phyloP scores from a whole-genome alignment of 1,140 invertebrate species.

The Adelges cooleyi region DNA sequence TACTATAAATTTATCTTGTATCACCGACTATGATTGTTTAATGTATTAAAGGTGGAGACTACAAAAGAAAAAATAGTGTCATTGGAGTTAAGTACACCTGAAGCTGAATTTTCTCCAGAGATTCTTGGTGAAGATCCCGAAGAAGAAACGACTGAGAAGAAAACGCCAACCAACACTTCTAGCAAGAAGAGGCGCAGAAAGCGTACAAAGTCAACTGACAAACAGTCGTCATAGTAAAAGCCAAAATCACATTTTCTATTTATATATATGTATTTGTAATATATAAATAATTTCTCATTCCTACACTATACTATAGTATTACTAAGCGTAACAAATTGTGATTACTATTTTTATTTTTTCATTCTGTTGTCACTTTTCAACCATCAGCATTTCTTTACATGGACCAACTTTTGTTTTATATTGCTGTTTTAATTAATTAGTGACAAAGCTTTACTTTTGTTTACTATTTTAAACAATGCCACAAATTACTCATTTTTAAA shows the following conservation, averaged over 20 bases:
- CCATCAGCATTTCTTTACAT: neutral
- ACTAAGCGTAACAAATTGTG: conserved; percentile 26
- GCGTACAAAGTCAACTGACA: conserved; percentile 21
- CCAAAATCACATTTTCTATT: neutral
- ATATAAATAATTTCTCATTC: conserved; percentile 1
- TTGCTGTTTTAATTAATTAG: neutral
- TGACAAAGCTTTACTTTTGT: neutral
- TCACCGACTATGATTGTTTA: too few relatives aligned
- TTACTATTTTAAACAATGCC: neutral
- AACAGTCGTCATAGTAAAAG: neutral
- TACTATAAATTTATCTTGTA: too few relatives aligned
- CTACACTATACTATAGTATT: conserved; percentile 23
- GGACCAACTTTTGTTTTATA: conserved; percentile 22
- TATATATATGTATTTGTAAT: neutral
- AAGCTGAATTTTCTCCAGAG: conserved; percentile 33
- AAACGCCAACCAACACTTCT: conserved; percentile 31
- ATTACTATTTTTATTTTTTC: conserved; percentile 1
- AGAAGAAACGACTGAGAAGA: conserved; percentile 34
- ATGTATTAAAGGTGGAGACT: conserved; percentile 73
- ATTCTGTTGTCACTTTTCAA: neutral
- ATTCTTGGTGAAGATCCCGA: conserved; percentile 36
- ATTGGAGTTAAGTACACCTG: conserved; percentile 60
- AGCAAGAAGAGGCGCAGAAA: conserved; percentile 8
- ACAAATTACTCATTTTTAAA: neutral
- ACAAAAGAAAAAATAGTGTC: conserved; percentile 79